Percentiles rank a stretch among this genome's conserved stretches.
Conservation (phyloP, 2,888 invertebrate genomes). For the Linyphia triangularis region DNA sequence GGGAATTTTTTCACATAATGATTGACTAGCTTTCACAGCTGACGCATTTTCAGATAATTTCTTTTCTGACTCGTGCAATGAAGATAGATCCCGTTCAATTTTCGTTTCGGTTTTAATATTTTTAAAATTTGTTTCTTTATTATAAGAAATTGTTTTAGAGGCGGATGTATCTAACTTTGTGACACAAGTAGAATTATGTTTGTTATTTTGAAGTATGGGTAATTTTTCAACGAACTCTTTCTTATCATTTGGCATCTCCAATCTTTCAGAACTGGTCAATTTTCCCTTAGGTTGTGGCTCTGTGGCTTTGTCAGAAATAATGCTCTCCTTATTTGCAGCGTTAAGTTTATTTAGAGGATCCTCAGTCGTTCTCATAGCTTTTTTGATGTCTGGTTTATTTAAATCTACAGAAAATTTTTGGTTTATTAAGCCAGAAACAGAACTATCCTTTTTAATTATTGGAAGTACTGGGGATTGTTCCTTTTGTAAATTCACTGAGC, state of each 20-base stretch:
- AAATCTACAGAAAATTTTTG: not conserved
- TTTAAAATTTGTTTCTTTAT: not conserved
- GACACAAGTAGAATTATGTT: not conserved
- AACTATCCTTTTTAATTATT: not conserved
- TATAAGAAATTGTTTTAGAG: not conserved
- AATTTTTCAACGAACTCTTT: not conserved
- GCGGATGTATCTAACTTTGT: not conserved
- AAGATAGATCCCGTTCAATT: not conserved
- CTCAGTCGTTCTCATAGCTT: not conserved
- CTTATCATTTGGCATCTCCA: not conserved
- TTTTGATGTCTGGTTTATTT: slow-evolving; percentile 10
- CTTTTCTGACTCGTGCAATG: not conserved
- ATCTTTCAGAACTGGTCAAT: not conserved
- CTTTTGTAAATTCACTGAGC: not conserved
- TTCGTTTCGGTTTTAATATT: not conserved
- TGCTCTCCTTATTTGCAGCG: not conserved
- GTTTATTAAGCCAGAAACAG: not conserved
- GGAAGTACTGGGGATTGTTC: not conserved
- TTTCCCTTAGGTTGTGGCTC: not conserved
- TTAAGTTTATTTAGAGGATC: not conserved
- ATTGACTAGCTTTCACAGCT: not conserved
- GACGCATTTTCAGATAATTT: not conserved
- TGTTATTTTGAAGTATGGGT: not conserved
- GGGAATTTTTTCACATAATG: not conserved
- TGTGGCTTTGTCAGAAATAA: not conserved